Conservation (phyloP, 2,888 invertebrate genomes). For the Aromia moschata region DNA sequence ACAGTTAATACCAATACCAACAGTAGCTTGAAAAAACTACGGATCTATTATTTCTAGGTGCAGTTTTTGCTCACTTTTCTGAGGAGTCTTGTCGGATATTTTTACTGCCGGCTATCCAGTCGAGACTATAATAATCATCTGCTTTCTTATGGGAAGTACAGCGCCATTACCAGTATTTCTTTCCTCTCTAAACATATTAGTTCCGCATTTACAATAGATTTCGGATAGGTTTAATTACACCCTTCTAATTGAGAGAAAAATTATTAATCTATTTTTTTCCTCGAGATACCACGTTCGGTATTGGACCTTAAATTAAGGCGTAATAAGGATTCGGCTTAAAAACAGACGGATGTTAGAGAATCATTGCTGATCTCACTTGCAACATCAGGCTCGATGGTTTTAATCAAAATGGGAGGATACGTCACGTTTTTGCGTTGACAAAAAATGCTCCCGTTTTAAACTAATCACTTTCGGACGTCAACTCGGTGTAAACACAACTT, state of each 20-base stretch:
- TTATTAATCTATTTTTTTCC: not conserved
- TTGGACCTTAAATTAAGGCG: not conserved
- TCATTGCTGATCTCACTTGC: not conserved
- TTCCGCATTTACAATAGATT: not conserved
- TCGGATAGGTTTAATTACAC: not conserved
- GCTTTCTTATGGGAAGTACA: not conserved
- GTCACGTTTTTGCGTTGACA: not conserved
- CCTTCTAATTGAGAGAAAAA: not conserved
- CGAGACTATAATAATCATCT: not conserved
- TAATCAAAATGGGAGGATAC: conserved; percentile 2
- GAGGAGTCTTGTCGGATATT: no score
- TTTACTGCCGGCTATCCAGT: no score
- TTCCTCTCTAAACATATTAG: not conserved
- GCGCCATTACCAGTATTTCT: not conserved
- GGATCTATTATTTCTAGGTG: no score
- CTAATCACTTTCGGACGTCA: not conserved
- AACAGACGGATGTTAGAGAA: not conserved
- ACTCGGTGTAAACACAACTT: not conserved
- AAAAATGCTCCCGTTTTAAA: not conserved
- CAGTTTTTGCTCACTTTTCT: no score
- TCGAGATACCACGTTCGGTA: not conserved
- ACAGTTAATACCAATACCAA: no score
- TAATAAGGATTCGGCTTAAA: not conserved
- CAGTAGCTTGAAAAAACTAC: no score
- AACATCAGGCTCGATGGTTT: not conserved